Conservation (phyloP, 1,140 invertebrate genomes). For the Helicoverpa zea region DNA sequence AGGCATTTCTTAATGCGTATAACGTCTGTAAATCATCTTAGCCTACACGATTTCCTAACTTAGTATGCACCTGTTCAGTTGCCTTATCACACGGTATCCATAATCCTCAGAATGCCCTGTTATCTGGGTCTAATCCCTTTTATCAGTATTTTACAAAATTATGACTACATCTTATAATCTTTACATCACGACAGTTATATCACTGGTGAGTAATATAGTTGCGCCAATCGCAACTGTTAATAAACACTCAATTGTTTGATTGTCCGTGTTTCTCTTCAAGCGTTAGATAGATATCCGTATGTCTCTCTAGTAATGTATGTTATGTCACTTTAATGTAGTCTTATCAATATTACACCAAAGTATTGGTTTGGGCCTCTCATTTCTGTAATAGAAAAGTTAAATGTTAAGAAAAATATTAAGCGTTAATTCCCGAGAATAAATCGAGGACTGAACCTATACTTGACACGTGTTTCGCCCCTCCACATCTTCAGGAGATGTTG, state of each 20-base stretch:
- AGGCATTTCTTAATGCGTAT: too few species aligned
- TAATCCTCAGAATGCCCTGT: background rate
- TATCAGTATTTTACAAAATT: slow-evolving; percentile 26
- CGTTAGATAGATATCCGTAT: slow-evolving; percentile 5
- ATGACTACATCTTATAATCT: slow-evolving; percentile 27
- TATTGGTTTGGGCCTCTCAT: too few species aligned
- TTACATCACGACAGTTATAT: slow-evolving; percentile 50
- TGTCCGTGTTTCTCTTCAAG: background rate
- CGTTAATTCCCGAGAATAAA: too few species aligned
- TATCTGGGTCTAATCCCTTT: slow-evolving; percentile 13
- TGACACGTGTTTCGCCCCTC: too few species aligned
- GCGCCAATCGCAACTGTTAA: slow-evolving; percentile 49
- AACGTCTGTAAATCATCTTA: background rate
- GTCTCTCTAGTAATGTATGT: background rate
- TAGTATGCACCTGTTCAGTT: background rate
- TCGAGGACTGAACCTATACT: too few species aligned
- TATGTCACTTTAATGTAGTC: slow-evolving; percentile 18
- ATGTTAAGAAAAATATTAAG: too few species aligned
- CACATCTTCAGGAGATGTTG: too few species aligned
- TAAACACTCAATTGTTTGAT: slow-evolving; percentile 52
- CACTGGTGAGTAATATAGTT: slow-evolving; percentile 52
- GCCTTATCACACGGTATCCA: background rate
- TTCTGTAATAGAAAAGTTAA: too few species aligned
- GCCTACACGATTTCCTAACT: background rate
- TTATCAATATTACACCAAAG: background rate